Base-by-base conservation (phyloP, 2,113 vertebrate species). In the Nestor notabilis region DNA sequence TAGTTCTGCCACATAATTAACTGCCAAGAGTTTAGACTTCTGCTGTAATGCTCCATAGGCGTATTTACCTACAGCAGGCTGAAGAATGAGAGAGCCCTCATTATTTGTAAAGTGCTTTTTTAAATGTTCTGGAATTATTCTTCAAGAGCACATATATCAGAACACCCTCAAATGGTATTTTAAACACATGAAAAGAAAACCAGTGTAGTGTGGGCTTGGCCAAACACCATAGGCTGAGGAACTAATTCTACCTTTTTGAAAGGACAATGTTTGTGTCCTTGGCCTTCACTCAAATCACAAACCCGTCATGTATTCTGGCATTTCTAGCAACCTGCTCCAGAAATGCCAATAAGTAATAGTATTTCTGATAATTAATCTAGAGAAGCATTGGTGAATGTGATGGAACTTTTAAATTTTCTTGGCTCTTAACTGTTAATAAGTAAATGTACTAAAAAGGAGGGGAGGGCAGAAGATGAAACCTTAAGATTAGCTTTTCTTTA, bases 1-100 rank as follows among this genome's bases (percentile, higher is more conserved):
- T 93, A 96, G 81, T 58, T 84, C 86, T 94, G 89, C 81, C 70
- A 63, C 41, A 35, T 69, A 89, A 72, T 89, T 92, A 78, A 71
- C 94, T 96, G 89, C 91, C 70, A 91, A 94, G 91, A 87, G 80
- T 93, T 93, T 79, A 84, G 68, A 21, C 61, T 83, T 79, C 70
- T 47, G 61, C 74, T 90, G 72, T 27, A 79, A 81, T 33, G 47
- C 77, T 92, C 81, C 65, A 66, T 13, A 65, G 74, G 81, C 44
- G 18, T 52, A 41, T 89, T 91, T 85, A 82, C 65, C 37, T 66
- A 53, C 2, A 9, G 60, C 77, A 79, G 56, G 35, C 71, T 83
- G 70, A 61, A 53, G 83, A 92, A 53, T 33, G 35, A 44, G 65
- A 37, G 5, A 89, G 77, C 23, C 61, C 65, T 82, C 50, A 82